These are phyloP conservation scores for Caenorhabditis macrosperma DNA, from an alignment of 2,888 invertebrate genomes.

Conservation along the genomic window DNA sequence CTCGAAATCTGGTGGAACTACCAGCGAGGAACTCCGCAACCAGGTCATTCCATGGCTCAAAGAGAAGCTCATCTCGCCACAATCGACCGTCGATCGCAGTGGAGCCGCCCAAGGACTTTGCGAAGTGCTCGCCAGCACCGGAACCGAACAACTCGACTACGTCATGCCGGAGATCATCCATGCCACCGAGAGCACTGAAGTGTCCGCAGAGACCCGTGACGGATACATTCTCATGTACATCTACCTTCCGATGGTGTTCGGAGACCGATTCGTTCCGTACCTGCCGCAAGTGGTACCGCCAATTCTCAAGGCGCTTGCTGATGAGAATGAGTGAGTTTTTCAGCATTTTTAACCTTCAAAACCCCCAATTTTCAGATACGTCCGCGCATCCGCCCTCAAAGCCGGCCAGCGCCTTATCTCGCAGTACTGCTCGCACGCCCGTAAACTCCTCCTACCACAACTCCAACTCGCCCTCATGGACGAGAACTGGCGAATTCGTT, in stretches of 20 bases:
- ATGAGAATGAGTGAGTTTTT: conserved; percentile 89
- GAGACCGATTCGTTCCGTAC: conserved; percentile 94
- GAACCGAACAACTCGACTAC: conserved; percentile 93
- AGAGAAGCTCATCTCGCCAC: conserved; percentile 95
- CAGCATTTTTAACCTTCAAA: neutral
- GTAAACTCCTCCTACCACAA: conserved; percentile 89
- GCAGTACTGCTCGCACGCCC: conserved; percentile 88
- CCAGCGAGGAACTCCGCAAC: conserved; percentile 91
- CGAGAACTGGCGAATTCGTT: conserved; percentile 98
- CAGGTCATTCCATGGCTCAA: conserved; percentile 96
- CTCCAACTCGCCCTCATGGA: conserved; percentile 94
- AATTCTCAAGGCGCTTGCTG: conserved; percentile 95
- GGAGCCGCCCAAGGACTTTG: conserved; percentile 90
- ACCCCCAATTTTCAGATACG: conserved; percentile 84
- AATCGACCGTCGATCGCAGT: conserved; percentile 93
- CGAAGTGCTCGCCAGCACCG: conserved; percentile 92
- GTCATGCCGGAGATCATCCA: conserved; percentile 88
- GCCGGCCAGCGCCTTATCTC: conserved; percentile 98
- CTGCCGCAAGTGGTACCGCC: conserved; percentile 97
- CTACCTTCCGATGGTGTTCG: conserved; percentile 97
- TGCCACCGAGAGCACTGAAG: conserved; percentile 78
- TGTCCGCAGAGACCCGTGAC: conserved; percentile 92
- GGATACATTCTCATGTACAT: conserved; percentile 99
- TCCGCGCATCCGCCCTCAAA: conserved; percentile 94
- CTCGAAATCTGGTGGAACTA: conserved; percentile 67